phyloP scores from a whole-genome alignment of 2,888 invertebrate genomes.

The Ametastegia equiseti region DNA sequence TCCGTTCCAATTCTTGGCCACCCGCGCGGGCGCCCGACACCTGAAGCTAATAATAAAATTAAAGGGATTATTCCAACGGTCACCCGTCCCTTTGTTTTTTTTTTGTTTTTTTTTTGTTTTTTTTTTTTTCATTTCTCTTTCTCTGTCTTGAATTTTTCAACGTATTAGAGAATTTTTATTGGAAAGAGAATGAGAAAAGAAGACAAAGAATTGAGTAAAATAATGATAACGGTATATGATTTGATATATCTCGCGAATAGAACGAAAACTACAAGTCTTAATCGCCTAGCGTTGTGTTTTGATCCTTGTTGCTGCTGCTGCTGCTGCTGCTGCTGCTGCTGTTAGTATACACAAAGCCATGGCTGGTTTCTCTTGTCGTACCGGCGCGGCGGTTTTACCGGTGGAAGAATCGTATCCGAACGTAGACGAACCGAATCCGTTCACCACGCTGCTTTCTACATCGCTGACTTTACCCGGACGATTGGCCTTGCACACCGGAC shows the following conservation, averaged over 20 bases:
- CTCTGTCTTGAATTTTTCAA: neutral
- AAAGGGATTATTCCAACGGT: conserved; percentile 19
- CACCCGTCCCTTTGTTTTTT: neutral
- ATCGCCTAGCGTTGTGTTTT: neutral
- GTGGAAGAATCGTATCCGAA: neutral
- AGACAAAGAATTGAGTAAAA: no score
- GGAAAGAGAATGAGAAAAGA: no score
- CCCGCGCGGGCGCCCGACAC: neutral
- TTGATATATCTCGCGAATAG: no score
- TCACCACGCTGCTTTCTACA: conserved; percentile 56
- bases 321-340: no score
- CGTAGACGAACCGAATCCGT: conserved; percentile 53
- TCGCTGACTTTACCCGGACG: conserved; percentile 47
- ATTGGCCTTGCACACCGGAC: conserved; percentile 53
- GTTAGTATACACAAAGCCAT: conserved; percentile 9
- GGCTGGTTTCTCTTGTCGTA: neutral
- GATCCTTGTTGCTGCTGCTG: neutral
- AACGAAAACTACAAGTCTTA: no score
- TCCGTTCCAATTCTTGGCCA: neutral
- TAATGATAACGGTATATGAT: no score
- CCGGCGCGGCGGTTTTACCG: neutral
- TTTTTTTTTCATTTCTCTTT: neutral
- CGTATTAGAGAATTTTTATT: no score
- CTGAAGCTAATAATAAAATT: conserved; percentile 27
- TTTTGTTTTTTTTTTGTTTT: no score